phyloP scores from a whole-genome alignment of 2,797 vertebrate genomes.

The Acanthornis magna region DNA sequence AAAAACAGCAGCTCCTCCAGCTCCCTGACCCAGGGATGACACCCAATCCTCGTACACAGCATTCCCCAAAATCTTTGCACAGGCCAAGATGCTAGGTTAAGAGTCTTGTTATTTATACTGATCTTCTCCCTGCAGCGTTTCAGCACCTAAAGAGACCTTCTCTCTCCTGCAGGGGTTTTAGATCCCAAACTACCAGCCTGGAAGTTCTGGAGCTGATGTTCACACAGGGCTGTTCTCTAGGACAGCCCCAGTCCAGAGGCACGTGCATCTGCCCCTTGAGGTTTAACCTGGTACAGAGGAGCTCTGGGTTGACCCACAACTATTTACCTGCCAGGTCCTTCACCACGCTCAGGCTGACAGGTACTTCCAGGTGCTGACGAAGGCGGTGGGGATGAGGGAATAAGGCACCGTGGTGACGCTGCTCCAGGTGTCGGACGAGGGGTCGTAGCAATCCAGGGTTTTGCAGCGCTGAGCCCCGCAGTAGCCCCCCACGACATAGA shows the following conservation, averaged over 20 bases:
- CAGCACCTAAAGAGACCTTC: not conserved
- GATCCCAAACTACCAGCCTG: not conserved
- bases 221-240: not conserved
- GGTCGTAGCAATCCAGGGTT: constrained; percentile 97
- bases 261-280: accelerated
- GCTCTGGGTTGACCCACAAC: not conserved
- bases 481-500: constrained; percentile 97
- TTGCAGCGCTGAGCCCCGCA: constrained; percentile 98
- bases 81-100: not conserved
- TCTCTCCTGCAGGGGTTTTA: not conserved
- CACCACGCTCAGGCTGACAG: constrained; percentile 72
- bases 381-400: constrained; percentile 97
- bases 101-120: not conserved
- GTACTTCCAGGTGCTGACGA: constrained; percentile 99
- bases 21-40: not conserved
- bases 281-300: not conserved
- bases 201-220: not conserved
- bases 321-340: not conserved
- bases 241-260: not conserved
- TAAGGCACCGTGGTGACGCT: constrained; percentile 97
- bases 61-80: constrained; percentile 34
- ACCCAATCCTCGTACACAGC: not conserved
- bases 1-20: not conserved
- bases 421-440: constrained; percentile 92
- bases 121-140: not conserved